Percentiles rank a stretch among this genome's conserved stretches.
Evolutionary conservation across 2,113 vertebrate genomes (phyloP).

Genomic region (Emydura subglobosa): DNA sequence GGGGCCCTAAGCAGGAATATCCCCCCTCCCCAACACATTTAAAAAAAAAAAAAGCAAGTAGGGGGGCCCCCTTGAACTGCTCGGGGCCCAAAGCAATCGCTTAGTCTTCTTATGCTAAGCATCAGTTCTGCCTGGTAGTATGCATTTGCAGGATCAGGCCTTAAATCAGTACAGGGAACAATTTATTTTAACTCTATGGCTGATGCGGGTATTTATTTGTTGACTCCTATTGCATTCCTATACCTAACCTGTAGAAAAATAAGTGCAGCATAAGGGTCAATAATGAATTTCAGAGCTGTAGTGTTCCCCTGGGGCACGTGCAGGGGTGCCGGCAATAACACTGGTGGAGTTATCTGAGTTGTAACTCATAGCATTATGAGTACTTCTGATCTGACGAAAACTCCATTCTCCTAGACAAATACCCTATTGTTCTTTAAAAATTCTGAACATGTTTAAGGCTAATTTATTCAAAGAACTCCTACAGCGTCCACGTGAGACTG

Average conservation of each 20-base stretch:
- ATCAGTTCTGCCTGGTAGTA: neutral
- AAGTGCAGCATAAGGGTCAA: constrained; percentile 39
- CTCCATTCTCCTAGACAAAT: constrained; percentile 27
- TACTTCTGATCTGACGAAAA: constrained; percentile 56
- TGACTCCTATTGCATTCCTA: neutral
- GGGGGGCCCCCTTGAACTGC: neutral
- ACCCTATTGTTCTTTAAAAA: constrained; percentile 24
- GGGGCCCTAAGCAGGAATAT: neutral
- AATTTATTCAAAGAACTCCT: constrained; percentile 62
- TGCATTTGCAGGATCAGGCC: neutral
- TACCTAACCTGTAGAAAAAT: neutral
- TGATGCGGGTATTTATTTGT: neutral
- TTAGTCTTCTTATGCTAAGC: neutral
- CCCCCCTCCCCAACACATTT: neutral
- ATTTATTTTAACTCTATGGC: neutral
- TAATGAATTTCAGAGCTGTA: neutral
- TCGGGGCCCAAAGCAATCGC: neutral
- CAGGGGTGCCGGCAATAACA: constrained; percentile 24
- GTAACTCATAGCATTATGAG: constrained; percentile 22
- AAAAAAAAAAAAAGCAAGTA: neutral
- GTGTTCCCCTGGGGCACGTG: neutral
- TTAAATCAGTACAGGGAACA: neutral
- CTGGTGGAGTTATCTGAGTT: constrained; percentile 41
- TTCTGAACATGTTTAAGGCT: constrained; percentile 57
- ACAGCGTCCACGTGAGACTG: neutral